Evolutionary conservation across 2,113 vertebrate genomes (phyloP).

Genomic region (Synchiropus splendidus): DNA sequence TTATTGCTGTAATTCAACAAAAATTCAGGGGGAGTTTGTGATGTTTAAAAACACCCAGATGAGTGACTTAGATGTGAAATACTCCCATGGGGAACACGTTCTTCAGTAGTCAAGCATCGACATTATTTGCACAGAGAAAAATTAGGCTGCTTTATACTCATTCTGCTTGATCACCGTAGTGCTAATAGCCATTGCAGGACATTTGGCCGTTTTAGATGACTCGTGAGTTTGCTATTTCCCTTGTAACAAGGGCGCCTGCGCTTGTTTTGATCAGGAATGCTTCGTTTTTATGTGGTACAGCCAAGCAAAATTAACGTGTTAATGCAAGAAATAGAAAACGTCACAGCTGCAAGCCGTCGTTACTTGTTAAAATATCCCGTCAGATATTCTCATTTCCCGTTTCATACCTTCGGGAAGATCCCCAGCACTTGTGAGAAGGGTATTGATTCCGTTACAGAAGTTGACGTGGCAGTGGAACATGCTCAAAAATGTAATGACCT

Average conservation of each 20-base stretch:
- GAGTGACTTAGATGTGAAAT: too few species aligned
- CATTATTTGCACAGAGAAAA: constrained; percentile 20
- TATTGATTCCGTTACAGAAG: too few species aligned
- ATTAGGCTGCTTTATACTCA: too few species aligned
- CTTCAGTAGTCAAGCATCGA: too few species aligned
- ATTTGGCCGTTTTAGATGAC: constrained; percentile 60
- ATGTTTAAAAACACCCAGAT: too few species aligned
- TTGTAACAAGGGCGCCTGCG: constrained; percentile 61
- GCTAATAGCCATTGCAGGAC: constrained; percentile 60
- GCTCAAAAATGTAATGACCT: constrained; percentile 57
- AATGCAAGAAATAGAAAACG: too few species aligned
- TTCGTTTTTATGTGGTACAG: constrained; percentile 20
- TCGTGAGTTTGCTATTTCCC: constrained; percentile 54
- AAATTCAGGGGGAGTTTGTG: constrained; percentile 4
- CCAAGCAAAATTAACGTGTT: too few species aligned
- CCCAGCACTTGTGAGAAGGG: constrained; percentile 9
- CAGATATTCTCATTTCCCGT: too few species aligned
- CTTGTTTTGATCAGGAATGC: constrained; percentile 7
- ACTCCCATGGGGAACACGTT: too few species aligned
- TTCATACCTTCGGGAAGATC: constrained; percentile 24
- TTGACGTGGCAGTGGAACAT: too few species aligned
- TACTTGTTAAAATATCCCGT: too few species aligned
- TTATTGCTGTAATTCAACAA: constrained; percentile 3
- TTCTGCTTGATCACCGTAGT: constrained; percentile 40
- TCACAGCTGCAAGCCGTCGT: too few species aligned